These are phyloP conservation scores for Eretmochelys imbricata DNA, from an alignment of 2,113 vertebrate species.

Conservation along the genomic window DNA sequence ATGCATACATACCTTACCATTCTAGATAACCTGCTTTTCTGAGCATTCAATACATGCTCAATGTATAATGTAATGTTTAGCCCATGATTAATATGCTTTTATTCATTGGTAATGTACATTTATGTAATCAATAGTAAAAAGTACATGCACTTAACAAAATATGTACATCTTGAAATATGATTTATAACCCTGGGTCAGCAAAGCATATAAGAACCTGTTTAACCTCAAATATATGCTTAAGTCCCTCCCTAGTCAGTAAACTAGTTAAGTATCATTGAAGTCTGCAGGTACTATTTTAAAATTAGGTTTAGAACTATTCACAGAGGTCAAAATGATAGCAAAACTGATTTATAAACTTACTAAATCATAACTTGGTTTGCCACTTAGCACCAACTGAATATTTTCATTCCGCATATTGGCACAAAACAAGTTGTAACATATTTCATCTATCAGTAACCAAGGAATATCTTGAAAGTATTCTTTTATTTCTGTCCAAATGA, in stretches of 20 bases:
- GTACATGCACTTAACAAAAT: not conserved
- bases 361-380: not conserved
- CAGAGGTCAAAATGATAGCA: not conserved
- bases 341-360: not conserved
- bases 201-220: not conserved
- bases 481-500: not conserved
- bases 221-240: not conserved
- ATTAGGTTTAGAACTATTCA: not conserved
- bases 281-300: not conserved
- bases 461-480: not conserved
- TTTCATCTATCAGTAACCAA: not conserved
- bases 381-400: not conserved
- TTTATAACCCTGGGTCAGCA: not conserved
- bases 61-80: not conserved
- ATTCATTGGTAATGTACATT: not conserved
- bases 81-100: not conserved
- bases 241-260: not conserved
- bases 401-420: constrained; percentile 1
- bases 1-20: not conserved
- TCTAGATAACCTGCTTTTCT: not conserved
- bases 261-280: not conserved
- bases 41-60: not conserved
- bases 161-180: not conserved
- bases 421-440: not conserved
- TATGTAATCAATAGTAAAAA: not conserved